phyloP scores from a whole-genome alignment of 2,888 invertebrate species.

The Baronia brevicornis region DNA sequence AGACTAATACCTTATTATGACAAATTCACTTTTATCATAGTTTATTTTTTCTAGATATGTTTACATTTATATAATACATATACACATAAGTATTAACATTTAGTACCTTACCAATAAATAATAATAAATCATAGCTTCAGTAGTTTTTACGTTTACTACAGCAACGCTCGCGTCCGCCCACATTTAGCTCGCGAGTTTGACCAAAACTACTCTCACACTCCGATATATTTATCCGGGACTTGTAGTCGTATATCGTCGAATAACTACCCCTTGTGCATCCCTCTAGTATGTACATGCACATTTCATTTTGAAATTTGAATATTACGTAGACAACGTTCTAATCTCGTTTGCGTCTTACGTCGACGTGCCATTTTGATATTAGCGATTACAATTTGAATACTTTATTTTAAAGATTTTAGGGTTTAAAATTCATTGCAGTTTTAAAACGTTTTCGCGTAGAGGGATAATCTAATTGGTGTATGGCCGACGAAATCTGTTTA shows the following conservation, averaged over 20 bases:
- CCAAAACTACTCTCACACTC: constrained; percentile 65
- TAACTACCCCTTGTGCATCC: constrained; percentile 28
- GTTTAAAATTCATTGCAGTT: constrained; percentile 10
- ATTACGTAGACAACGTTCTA: constrained; percentile 26
- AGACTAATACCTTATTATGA: no score
- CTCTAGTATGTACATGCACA: constrained; percentile 17
- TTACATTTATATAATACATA: no score
- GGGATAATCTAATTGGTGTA: constrained; percentile 35
- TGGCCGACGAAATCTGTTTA: constrained; percentile 37
- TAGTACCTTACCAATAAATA: constrained; percentile 7
- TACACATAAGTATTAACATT: no score
- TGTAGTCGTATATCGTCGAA: constrained; percentile 32
- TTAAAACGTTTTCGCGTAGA: constrained; percentile 19
- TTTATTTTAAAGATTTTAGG: no score
- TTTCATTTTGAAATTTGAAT: constrained; percentile 27
- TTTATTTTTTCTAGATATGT: no score
- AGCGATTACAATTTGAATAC: no score
- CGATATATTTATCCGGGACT: constrained; percentile 54
- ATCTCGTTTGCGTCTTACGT: constrained; percentile 31
- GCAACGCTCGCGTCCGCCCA: constrained; percentile 44
- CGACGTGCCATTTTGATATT: constrained; percentile 14
- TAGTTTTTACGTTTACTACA: constrained; percentile 32
- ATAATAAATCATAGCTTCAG: constrained; percentile 21
- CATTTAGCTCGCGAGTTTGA: constrained; percentile 52
- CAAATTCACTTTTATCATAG: no score